These are phyloP conservation scores for Eurystomus gularis DNA, from an alignment of 2,113 vertebrate species.

Conservation along the genomic window DNA sequence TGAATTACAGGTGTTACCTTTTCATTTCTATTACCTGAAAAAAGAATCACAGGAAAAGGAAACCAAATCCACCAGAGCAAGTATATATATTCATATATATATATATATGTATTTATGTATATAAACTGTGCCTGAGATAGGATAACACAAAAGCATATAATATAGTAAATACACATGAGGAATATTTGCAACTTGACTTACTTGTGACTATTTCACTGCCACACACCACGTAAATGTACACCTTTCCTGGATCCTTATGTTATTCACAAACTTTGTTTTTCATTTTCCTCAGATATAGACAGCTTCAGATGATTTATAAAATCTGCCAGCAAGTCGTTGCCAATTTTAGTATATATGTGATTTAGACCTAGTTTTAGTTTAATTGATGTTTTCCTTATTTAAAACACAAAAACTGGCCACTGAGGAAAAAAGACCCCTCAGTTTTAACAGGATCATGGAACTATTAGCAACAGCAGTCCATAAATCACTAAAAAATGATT, in stretches of 20 bases:
- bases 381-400: conserved; percentile 27
- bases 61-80: not conserved
- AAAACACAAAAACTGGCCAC: conserved; percentile 9
- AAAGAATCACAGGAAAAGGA: not conserved
- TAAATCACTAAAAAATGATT: conserved; percentile 28
- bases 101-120: not conserved
- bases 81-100: too few species aligned
- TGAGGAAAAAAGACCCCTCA: not conserved
- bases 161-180: not conserved
- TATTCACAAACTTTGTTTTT: not conserved
- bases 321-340: not conserved
- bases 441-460: not conserved
- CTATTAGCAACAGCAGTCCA: conserved; percentile 29
- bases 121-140: not conserved
- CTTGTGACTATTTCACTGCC: not conserved
- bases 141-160: not conserved
- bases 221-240: not conserved
- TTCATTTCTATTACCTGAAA: not conserved
- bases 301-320: not conserved
- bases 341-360: not conserved
- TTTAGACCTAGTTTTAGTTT: conserved; percentile 7
- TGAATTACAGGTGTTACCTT: not conserved
- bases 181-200: not conserved
- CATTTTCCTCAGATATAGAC: not conserved
- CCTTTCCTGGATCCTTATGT: not conserved